Evolutionary conservation across 2,888 invertebrate genomes (phyloP).

Genomic region (Dolomedes plantarius): DNA sequence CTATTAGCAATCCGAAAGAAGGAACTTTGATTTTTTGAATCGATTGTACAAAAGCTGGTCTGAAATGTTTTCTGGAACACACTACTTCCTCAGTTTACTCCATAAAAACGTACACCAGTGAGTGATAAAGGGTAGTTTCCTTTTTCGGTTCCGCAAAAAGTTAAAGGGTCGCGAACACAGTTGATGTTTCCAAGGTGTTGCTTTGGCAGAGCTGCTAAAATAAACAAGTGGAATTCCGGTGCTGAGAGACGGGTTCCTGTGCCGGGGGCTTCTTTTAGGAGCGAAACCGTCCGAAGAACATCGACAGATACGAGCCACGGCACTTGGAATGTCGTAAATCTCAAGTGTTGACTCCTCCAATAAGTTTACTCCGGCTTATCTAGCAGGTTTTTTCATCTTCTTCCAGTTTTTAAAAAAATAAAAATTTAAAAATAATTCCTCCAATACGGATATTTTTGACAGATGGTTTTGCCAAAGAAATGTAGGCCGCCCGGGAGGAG

Average conservation of each 20-base stretch:
- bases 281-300: not conserved
- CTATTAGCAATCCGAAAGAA: no score
- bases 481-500: no score
- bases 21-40: no score
- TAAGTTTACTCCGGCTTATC: not conserved
- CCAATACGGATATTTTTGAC: no score
- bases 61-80: no score
- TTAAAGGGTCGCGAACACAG: not conserved
- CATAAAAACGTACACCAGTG: no score
- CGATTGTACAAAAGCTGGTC: no score
- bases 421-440: no score
- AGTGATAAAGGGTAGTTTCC: no score
- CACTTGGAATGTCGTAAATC: not conserved
- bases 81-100: no score
- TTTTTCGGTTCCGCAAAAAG: not conserved
- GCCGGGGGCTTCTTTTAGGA: slow-evolving; percentile 9
- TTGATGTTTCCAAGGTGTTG: slow-evolving; percentile 65
- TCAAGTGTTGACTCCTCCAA: not conserved
- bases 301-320: not conserved
- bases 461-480: no score
- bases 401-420: no score
- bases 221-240: slow-evolving; percentile 36
- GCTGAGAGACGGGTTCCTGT: slow-evolving; percentile 43
- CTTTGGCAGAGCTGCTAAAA: slow-evolving; percentile 46
- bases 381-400: not conserved